Evolutionary conservation across 1,140 invertebrate genomes (phyloP), one percentile per base, ranked within the genome.

Genomic region (Andricus grossulariae): DNA sequence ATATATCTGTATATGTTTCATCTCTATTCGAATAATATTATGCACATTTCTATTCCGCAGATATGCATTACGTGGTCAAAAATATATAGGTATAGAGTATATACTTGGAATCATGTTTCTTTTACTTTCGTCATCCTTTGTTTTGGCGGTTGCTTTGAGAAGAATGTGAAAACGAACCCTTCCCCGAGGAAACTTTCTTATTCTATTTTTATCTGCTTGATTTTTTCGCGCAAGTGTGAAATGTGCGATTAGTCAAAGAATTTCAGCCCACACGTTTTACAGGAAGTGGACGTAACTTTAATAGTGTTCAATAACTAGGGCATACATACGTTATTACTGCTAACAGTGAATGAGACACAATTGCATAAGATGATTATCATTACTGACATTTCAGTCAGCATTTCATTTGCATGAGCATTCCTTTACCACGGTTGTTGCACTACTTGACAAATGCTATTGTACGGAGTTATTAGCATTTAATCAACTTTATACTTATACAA

Each of bases 291-390:
- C 32, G 25, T 60, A 60, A 60, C 55, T 60, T 60, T 55, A 19
- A n/a, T n/a, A 12, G 25, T 25, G 21, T 3, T 25, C 57, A 66
- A 66, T 66, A 66, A 66, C 25, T 66, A 25, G 21, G 57, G 39
- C 57, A 66, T 25, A 60, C 25, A 32, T 39, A 66, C 21, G 57
- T 66, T 66, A 66, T 66, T 66, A 39, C 57, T 66, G 21, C 25
- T 66, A 66, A 66, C 57, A 39, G 57, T 39, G 25, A 66, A 66
- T 66, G 57, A 66, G 39, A 39, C 57, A 60, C 12, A 21, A 66
- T 66, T 66, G 57, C 57, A 66, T 66, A 66, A 66, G 57, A 66
- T 66, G 25, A 66, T 66, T 66, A 66, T 66, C 57, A 66, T 66
- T 25, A 21, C 57, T 66, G 57, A 25, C 57, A 66, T 66, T 66